phyloP scores from a whole-genome alignment of 92 coral and sea anemone species.

The Blastomussa wellsi region DNA sequence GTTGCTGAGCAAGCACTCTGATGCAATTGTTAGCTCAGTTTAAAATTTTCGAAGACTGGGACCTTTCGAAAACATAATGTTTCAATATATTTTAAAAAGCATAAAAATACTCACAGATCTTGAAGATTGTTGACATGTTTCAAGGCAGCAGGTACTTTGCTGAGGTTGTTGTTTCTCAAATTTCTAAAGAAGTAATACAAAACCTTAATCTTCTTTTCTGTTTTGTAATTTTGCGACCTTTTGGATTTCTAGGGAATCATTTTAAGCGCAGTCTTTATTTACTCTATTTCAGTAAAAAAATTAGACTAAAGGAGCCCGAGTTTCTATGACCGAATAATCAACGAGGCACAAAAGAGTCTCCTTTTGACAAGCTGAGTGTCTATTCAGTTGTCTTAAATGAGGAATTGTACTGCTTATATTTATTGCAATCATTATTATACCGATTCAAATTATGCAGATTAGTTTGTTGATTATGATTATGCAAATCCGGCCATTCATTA shows the following conservation, averaged over 20 bases:
- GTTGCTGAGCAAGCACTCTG: neutral
- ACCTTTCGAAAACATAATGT: neutral
- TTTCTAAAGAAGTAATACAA: slow-evolving; percentile 50
- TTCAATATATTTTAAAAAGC: too few relatives aligned
- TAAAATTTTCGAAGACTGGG: neutral
- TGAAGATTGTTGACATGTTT: slow-evolving; percentile 35
- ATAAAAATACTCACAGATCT: slow-evolving; percentile 57
- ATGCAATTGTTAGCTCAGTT: neutral
- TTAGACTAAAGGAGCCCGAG: too few relatives aligned
- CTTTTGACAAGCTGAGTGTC: too few relatives aligned
- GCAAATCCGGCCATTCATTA: neutral
- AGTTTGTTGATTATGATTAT: too few relatives aligned
- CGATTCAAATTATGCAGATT: neutral
- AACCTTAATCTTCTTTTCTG: neutral
- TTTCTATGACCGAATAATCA: too few relatives aligned
- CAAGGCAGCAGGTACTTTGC: slow-evolving; percentile 45
- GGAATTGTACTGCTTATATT: too few relatives aligned
- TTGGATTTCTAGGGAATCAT: neutral
- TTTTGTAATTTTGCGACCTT: too few relatives aligned
- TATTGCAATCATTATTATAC: neutral
- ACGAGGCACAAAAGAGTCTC: too few relatives aligned
- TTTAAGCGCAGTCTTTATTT: too few relatives aligned
- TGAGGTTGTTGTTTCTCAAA: slow-evolving; percentile 56
- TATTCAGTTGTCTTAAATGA: too few relatives aligned
- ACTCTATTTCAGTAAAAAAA: too few relatives aligned